These are phyloP conservation scores for Himalopsyche japonica DNA, from an alignment of 2,888 invertebrate species.

Conservation along the genomic window DNA sequence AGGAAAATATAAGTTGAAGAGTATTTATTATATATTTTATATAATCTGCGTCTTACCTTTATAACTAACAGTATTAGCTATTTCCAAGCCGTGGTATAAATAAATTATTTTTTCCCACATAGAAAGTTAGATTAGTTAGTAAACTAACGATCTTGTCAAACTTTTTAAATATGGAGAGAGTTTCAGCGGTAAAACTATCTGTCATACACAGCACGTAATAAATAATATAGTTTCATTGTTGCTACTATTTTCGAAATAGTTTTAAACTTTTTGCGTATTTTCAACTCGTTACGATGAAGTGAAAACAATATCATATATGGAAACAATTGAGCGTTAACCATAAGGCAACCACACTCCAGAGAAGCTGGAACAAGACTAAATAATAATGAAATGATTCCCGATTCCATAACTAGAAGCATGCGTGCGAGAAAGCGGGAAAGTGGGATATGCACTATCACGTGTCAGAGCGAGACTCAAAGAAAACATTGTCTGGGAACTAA, in stretches of 20 bases:
- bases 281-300: neutral
- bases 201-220: neutral
- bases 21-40: no score
- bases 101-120: neutral
- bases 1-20: no score
- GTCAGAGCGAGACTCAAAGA: neutral
- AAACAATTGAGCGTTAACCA: neutral
- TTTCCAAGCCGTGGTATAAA: no score
- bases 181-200: neutral
- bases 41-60: no score
- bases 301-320: neutral
- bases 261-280: neutral
- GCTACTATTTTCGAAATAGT: neutral
- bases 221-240: neutral
- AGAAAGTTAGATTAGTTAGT: neutral
- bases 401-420: neutral
- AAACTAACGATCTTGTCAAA: neutral
- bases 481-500: neutral
- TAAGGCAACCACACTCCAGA: constrained; percentile 17
- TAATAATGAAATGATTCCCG: constrained; percentile 23
- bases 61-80: no score
- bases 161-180: neutral
- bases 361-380: constrained; percentile 34
- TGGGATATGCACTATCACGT: neutral
- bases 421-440: neutral